Percentiles rank a stretch among this genome's conserved stretches.
These are phyloP conservation scores for Equus quagga DNA, from an alignment of 2,113 vertebrate genomes.

Conservation along the genomic window DNA sequence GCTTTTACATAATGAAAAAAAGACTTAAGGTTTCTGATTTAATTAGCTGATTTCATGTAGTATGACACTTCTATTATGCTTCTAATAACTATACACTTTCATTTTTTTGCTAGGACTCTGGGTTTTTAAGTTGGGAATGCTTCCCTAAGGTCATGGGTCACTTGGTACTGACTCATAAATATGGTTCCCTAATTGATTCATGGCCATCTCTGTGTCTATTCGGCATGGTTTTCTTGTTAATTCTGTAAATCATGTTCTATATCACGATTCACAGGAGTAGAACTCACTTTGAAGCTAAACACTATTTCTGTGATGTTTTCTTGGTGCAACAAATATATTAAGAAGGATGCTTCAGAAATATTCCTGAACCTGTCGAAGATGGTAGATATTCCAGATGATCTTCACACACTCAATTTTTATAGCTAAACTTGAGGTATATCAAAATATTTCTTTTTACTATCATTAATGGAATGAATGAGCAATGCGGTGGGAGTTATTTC, in stretches of 20 bases:
- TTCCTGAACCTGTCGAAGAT: not conserved
- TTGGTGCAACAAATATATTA: not conserved
- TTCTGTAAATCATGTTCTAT: not conserved
- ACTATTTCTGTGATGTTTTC: not conserved
- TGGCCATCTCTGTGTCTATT: not conserved
- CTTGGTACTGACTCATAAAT: not conserved
- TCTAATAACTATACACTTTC: not conserved
- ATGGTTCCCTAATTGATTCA: not conserved
- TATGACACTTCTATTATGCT: not conserved
- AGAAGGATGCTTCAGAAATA: not conserved
- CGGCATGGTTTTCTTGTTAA: not conserved
- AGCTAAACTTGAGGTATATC: not conserved
- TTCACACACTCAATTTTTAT: not conserved
- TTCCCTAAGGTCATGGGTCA: not conserved
- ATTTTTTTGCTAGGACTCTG: not conserved
- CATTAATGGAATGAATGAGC: not conserved
- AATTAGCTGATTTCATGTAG: not conserved
- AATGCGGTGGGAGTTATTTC: not conserved
- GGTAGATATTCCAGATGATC: not conserved
- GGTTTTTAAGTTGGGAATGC: not conserved
- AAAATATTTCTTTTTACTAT: not conserved
- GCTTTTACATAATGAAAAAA: not conserved
- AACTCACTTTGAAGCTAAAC: not conserved
- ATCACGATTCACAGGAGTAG: not conserved
- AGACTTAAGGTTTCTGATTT: not conserved